Conservation (phyloP, 2,888 invertebrate species). For the Xestobium rufovillosum region DNA sequence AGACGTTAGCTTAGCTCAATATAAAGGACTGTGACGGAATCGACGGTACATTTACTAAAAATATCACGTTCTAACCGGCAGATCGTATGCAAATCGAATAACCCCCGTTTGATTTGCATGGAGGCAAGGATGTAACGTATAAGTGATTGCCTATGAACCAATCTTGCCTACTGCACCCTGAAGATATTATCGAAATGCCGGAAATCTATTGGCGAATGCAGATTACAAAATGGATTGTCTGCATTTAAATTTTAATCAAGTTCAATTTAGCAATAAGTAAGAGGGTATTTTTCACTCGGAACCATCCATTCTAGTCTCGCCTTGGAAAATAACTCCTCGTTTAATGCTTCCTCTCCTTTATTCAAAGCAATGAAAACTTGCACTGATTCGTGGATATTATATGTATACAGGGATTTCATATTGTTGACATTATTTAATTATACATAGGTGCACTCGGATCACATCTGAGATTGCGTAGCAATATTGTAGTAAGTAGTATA, state of each 20-base stretch:
- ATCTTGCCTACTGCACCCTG: too few species aligned
- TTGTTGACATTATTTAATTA: too few species aligned
- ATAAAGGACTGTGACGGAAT: slow-evolving; percentile 22
- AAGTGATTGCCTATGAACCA: slow-evolving; percentile 42
- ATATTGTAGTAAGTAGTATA: too few species aligned
- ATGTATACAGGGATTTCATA: too few species aligned
- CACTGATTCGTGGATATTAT: too few species aligned
- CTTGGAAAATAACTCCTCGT: too few species aligned
- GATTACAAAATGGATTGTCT: slow-evolving; percentile 42
- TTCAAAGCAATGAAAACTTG: too few species aligned
- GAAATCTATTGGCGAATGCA: slow-evolving; percentile 43
- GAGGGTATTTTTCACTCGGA: slow-evolving; percentile 13
- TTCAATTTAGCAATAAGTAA: slow-evolving; percentile 33
- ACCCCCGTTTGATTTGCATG: slow-evolving; percentile 44
- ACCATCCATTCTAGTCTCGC: too few species aligned
- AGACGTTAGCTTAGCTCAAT: slow-evolving; percentile 37
- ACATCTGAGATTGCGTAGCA: too few species aligned
- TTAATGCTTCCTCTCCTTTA: too few species aligned
- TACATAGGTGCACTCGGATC: too few species aligned
- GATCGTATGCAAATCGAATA: slow-evolving; percentile 34
- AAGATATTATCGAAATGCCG: slow-evolving; percentile 37
- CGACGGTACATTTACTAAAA: slow-evolving; percentile 24
- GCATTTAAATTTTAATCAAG: slow-evolving; percentile 44
- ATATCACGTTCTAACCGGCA: slow-evolving; percentile 34
- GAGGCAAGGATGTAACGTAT: slow-evolving; percentile 41